A percentile compares a stretch with the other conserved stretches of the same genome.
These are phyloP conservation scores for Chunga burmeisteri DNA, from an alignment of 2,113 vertebrate genomes.

Conservation along the genomic window DNA sequence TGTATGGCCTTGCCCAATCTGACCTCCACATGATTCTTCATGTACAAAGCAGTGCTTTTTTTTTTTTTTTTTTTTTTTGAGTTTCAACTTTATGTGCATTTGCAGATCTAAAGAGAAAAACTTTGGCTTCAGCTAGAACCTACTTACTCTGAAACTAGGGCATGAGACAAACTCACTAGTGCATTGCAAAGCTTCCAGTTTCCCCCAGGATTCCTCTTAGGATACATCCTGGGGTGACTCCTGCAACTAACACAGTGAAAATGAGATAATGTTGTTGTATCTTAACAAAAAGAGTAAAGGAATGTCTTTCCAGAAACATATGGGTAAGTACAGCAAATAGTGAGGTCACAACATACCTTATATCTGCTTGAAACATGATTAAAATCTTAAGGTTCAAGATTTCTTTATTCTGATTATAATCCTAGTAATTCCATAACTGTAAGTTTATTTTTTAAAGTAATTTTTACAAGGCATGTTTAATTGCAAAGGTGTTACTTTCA, in stretches of 20 bases:
- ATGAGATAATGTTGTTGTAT: background rate
- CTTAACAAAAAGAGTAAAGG: background rate
- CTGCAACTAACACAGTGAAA: background rate
- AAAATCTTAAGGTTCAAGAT: background rate
- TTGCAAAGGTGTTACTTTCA: background rate
- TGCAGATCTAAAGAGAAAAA: background rate
- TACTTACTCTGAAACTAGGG: background rate
- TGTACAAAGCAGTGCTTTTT: background rate
- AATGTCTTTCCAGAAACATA: background rate
- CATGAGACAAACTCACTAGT: background rate
- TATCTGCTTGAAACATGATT: background rate
- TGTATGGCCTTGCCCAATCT: background rate
- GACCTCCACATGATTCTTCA: background rate
- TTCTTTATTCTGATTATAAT: background rate
- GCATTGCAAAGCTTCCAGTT: background rate
- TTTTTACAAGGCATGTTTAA: background rate
- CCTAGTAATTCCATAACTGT: background rate
- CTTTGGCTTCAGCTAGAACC: background rate
- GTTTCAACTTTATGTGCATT: background rate
- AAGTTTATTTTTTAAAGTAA: background rate
- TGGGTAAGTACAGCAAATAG: background rate
- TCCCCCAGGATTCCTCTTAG: background rate
- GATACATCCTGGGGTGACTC: background rate
- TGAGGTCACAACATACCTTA: background rate
- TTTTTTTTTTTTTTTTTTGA: background rate